phyloP scores from a whole-genome alignment of 1,140 invertebrate genomes.

The Galendromus occidentalis region DNA sequence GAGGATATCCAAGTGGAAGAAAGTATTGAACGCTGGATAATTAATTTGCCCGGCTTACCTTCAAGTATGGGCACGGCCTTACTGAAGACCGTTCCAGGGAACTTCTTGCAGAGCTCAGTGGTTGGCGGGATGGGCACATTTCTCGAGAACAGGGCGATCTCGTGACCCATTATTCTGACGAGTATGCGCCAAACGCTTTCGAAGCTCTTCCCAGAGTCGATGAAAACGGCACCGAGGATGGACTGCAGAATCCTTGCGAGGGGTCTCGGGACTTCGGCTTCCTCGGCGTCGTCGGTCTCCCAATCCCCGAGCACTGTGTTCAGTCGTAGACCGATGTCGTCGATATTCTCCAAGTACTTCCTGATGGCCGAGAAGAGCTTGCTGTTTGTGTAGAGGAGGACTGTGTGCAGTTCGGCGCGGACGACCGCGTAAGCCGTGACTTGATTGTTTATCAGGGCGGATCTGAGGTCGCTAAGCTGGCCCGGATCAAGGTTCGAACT shows the following conservation, averaged over 20 bases:
- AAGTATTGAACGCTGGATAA: too few species aligned
- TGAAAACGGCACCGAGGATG: conserved; percentile 85
- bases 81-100: conserved; percentile 92
- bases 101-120: conserved; percentile 71
- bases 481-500: conserved; percentile 73
- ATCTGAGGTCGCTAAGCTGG: conserved; percentile 83
- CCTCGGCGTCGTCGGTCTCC: conserved; percentile 73
- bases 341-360: conserved; percentile 52
- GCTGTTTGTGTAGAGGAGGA: conserved; percentile 74
- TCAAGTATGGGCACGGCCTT: conserved; percentile 35
- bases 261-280: conserved; percentile 95
- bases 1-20: too few species aligned
- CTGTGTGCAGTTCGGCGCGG: conserved; percentile 87
- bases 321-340: neutral
- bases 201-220: conserved; percentile 81
- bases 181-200: conserved; percentile 92
- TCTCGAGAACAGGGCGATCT: conserved; percentile 67
- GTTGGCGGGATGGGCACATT: conserved; percentile 97
- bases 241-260: conserved; percentile 96
- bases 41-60: too few species aligned
- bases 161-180: conserved; percentile 77
- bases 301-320: conserved; percentile 44
- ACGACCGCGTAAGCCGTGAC: conserved; percentile 95
- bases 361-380: conserved; percentile 76
- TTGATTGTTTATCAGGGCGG: conserved; percentile 94